Evolutionary conservation across 2,888 invertebrate species (phyloP), one percentile per base, ranked within the genome.

Genomic region (Campopleginae sp.): DNA sequence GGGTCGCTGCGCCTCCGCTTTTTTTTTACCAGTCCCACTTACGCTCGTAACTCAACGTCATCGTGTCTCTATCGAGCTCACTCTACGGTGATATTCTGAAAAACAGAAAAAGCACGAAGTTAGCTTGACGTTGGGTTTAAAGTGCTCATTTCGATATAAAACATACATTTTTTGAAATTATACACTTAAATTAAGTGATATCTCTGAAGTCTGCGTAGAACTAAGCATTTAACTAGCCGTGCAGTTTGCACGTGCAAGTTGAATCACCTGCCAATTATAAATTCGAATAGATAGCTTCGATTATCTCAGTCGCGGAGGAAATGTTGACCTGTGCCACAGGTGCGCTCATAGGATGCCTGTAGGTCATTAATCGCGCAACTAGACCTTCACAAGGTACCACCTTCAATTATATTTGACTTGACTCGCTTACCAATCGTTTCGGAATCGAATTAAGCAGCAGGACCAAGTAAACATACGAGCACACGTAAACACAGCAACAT

Each of bases 21-120:
- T 38, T 63, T 89, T 89, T 91, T 88, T 91, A 89, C 85, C 90
- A 91, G 86, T 91, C 88, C 87, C 90, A 90, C 86, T 88, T 89
- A 84, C 85, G 87, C 87, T 88, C 82, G 74, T 68, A 74, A 68
- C 46, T 80, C 51, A 83, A 89, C 91, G 89, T 89, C 91, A 91
- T 92, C 90, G 88, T 90, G 89, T 87, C 88, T 86, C 84, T 46
- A 31, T 17, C 75, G 58, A n/a, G 48, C 54, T 71, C 42, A 14
- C 68, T 51, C 80, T 42, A 33, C 76, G 23, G 51, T 72, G 23
- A 54, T 65, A 1, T 54, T 54, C 85, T 83, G 68, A 19, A 83
- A 78, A 38, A 23, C 23, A 42, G 19, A 76, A 80, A 10, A 68
- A 19, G 4, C 46, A 14, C 1, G 19, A 27, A 68, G 27, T 46